Evolutionary conservation across 2,113 vertebrate genomes (phyloP), one percentile per base, ranked within the genome.

Genomic region (Pteruthius melanotis): DNA sequence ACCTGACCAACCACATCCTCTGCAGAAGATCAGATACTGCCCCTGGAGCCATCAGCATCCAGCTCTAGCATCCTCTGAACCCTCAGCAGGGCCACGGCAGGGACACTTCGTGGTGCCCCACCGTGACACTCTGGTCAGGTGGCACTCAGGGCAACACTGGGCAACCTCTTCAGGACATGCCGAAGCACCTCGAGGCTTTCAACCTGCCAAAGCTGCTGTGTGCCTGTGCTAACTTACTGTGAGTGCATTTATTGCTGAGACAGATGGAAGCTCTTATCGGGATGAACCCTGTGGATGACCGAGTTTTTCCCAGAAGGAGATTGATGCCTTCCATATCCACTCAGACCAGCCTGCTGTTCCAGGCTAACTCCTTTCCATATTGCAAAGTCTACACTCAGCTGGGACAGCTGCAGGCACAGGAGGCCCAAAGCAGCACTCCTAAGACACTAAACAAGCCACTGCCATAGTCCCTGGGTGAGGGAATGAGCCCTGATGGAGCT

Each of bases 401-500:
- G 40, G 27, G 31, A 21, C 19, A 65, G 64, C 82, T 60, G 56
- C 64, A 60, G 83, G 42, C 8, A 49, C 47, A 33, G 37, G 13
- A 89, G 52, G 24, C 40, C 57, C 68, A 37, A 45, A 74, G 89
- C 47, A 79, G n/a, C n/a, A 28, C 14, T 13, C 45, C 9, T 3
- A 54, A 40, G 1, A 30, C 40, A 37, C 39, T 27, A 15, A 52
- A 35, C 33, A 70, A 47, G 24, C 33, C 68, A n/a, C 60, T 56
- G 52, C 7, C 2, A 39, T 0, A 6, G 7, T 37, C 24, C 35
- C 79, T 16, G 37, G 28, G 9, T 7, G 64, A n/a, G 31, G 18
- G 53, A 75, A 28, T 1, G 6, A 63, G 63, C 63, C 2, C 0
- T 1, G 3, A 14, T 1, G n/a, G 6, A 64, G 15, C 5, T n/a